Base-by-base conservation (phyloP, 2,888 invertebrate species). In the Eupithecia inturbata region DNA sequence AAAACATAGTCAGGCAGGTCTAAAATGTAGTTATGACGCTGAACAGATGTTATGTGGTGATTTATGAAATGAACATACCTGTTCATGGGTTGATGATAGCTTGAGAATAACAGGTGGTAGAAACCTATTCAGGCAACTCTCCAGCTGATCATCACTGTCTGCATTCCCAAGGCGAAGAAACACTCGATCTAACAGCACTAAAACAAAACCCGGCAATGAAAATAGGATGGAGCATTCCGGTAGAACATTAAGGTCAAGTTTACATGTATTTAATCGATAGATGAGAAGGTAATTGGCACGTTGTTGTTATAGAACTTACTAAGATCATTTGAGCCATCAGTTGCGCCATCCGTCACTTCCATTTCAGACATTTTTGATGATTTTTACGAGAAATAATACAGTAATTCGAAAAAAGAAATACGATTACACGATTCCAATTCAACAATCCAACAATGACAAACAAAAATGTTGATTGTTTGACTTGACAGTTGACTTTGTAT, bases 21-120 rank as follows among this genome's bases (percentile, higher is more conserved):
- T 22, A 9, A 14, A 57, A 57, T 10, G 5, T 57, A n/a, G 3
- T 26, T 0, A 26, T 53, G 22, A 22, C 57, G 57, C 12, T 57
- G 14, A 26, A 26, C 57, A 57, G 22, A 57, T 57, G 57, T 57
- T 26, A 26, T 1, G 22, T 53, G 10, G 12, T 22, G 53, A 53
- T 53, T 22, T 53, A 53, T 53, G 22, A 53, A 12, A 12, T 39
- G 22, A 63, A 75, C 45, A 67, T 75, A 99, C 98, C 85, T 96
- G 96, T 89, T 98, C 98, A 91, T 98, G 96, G 63, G 96, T 96
- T 31, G 98, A 98, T 64, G 97, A 97, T 68, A 99, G 95, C 92
- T 99, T 99, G n/a, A 98, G 95, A 77, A 99, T 95, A 72, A 98
- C 97, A 26, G 98, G 98, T 36, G 98, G 96, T 71, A 99, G 91